Base-by-base conservation (phyloP, 37 sponge, comb jelly and placozoan genomes). In the Theonella swinhoei region DNA sequence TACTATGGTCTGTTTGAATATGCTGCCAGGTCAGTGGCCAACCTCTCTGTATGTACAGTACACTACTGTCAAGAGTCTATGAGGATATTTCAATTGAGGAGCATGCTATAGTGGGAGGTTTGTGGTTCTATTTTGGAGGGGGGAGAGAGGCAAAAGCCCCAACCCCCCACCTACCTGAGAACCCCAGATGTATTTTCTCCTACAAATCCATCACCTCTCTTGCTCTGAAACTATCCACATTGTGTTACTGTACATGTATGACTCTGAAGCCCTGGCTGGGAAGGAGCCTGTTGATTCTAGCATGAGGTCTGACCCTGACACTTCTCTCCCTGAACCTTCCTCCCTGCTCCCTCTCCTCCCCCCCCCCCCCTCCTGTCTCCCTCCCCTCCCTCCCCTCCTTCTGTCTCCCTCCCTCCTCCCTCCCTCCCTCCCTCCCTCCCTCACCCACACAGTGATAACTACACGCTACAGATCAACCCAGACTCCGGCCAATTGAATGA, bases 1-100 rank as follows among this genome's bases (percentile, higher is more conserved):
- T 99, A 99, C 86, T 99, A 99, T 68, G 98, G 97, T n/a, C 88
- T 99, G 65, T 99, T 96, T 89, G 99, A 99, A 75, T 99, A 96
- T 80, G 90, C 99, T 25, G 99, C 99, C 42, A 99, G 89, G 99
- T 96, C 58, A 63, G 70, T 5, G 28, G 17, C 4, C 40, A 20
- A 11, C 74, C 43, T 74, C 7, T 1, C 40, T 8, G 22, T 29
- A 39, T 1, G 32, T 2, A 22, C 70, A n/a, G n/a, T n/a, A n/a
- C n/a, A n/a, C n/a, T n/a, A n/a, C 7, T 47, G 54, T 17, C 14
- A 47, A 14, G 7, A 47, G 7, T 17, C 54, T 47, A 47, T 14
- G 14, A 17, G 14, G 11, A 47, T 47, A 14, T 47, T 47, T 47
- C 7, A 14, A 17, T 47, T 47, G 54, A 47, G 14, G 54, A 47